Conservation (phyloP, 2,113 vertebrate species). For the Podiceps cristatus region DNA sequence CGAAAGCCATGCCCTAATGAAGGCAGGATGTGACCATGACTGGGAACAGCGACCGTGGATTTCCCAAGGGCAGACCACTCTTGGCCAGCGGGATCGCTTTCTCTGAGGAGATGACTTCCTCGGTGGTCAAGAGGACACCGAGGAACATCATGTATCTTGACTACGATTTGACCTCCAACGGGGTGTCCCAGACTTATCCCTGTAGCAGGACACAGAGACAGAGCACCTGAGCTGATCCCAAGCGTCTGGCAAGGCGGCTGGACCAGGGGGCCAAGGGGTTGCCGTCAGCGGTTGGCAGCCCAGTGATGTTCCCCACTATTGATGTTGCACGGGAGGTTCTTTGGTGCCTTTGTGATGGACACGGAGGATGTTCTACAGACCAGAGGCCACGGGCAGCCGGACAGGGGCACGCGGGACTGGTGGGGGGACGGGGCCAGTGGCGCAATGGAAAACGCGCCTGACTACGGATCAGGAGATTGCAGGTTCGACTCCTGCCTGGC, state of each 20-base stretch:
- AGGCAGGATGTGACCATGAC: not conserved
- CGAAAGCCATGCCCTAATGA: not conserved
- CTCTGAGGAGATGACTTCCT: not conserved
- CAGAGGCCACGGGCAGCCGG: accelerated
- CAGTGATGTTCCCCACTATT: not conserved
- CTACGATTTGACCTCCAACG: accelerated
- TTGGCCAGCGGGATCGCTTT: accelerated
- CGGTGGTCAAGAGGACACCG: accelerated
- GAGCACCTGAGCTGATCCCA: not conserved
- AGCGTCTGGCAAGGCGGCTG: not conserved
- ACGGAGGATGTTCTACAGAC: not conserved
- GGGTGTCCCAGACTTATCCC: accelerated
- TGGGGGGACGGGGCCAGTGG: not conserved
- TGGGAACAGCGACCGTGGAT: not conserved
- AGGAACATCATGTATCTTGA: accelerated
- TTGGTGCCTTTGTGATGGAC: not conserved
- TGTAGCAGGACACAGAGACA: not conserved
- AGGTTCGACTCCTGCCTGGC: not conserved
- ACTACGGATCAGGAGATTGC: not conserved
- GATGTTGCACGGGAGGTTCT: accelerated
- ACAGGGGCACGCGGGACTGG: accelerated
- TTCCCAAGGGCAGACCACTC: accelerated
- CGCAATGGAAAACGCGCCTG: not conserved
- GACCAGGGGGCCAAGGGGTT: accelerated
- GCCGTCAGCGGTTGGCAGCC: accelerated